phyloP scores from a whole-genome alignment of 2,797 vertebrate genomes.

The Poeciliopsis infans region DNA sequence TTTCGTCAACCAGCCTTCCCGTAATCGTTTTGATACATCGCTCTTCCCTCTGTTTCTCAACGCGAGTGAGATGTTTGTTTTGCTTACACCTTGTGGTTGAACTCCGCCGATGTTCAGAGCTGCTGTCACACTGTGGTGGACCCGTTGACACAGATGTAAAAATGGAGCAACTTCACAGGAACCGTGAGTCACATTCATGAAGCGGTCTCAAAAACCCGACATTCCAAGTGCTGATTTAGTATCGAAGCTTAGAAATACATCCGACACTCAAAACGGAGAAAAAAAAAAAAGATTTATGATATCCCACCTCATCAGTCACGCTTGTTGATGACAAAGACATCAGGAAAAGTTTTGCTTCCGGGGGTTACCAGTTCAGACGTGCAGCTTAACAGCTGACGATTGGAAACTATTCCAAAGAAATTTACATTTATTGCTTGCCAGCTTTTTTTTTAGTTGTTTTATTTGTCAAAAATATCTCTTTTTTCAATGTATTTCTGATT shows the following conservation, averaged over 20 bases:
- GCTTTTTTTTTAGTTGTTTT: background rate
- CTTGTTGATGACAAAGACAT: background rate
- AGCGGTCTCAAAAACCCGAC: background rate
- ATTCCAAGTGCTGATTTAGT: background rate
- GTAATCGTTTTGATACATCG: background rate
- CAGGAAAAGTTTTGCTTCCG: background rate
- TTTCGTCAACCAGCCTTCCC: conserved; percentile 24
- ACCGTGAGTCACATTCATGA: background rate
- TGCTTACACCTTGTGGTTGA: background rate
- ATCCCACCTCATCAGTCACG: background rate
- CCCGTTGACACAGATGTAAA: background rate
- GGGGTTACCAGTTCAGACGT: background rate
- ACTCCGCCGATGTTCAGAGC: background rate
- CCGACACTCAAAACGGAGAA: background rate
- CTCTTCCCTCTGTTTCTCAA: conserved; percentile 25
- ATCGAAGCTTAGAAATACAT: background rate
- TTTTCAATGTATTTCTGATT: background rate
- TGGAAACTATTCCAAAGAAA: background rate
- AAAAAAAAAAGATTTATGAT: background rate
- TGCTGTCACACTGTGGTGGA: rapidly evolving
- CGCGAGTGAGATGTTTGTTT: background rate
- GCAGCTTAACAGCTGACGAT: background rate
- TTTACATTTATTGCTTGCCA: background rate
- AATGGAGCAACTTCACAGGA: background rate
- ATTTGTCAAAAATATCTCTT: background rate